These are phyloP conservation scores for Poecilus cupreus DNA, from an alignment of 2,888 invertebrate genomes.

Conservation along the genomic window DNA sequence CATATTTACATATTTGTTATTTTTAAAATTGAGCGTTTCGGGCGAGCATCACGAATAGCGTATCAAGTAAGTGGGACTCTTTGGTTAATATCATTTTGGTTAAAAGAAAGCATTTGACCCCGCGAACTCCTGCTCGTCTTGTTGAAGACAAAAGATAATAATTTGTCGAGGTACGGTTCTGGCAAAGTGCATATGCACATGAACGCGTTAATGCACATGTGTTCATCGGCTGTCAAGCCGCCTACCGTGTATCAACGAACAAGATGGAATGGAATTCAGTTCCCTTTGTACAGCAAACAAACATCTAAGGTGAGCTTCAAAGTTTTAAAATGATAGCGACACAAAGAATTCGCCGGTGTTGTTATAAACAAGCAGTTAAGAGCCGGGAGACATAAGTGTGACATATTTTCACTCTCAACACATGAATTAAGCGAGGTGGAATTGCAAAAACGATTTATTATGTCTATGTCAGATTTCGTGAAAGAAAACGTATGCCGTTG, in stretches of 20 bases:
- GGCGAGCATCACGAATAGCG: no score
- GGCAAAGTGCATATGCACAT: constrained; percentile 16
- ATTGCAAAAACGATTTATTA: constrained; percentile 40
- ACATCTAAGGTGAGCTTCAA: constrained; percentile 2
- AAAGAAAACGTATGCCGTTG: constrained; percentile 16
- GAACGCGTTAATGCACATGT: constrained; percentile 30
- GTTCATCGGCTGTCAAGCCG: constrained; percentile 27
- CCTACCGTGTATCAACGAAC: not conserved
- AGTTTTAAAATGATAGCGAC: not conserved
- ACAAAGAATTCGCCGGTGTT: constrained; percentile 21
- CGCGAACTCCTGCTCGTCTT: no score
- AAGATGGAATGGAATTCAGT: not conserved
- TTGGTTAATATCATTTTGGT: no score
- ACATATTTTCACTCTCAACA: constrained; percentile 38
- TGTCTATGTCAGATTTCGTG: not conserved
- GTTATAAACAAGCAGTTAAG: constrained; percentile 52
- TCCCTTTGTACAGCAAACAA: not conserved
- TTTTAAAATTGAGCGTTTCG: no score
- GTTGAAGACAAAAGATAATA: no score
- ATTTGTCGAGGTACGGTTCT: not conserved
- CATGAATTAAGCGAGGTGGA: constrained; percentile 38
- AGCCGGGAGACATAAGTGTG: constrained; percentile 44
- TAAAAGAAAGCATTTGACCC: no score
- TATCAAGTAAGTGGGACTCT: no score
- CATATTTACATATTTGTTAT: no score